Percentiles rank a stretch among this genome's conserved stretches.
Conservation (phyloP, 2,797 vertebrate genomes). For the Bovichtus diacanthus region DNA sequence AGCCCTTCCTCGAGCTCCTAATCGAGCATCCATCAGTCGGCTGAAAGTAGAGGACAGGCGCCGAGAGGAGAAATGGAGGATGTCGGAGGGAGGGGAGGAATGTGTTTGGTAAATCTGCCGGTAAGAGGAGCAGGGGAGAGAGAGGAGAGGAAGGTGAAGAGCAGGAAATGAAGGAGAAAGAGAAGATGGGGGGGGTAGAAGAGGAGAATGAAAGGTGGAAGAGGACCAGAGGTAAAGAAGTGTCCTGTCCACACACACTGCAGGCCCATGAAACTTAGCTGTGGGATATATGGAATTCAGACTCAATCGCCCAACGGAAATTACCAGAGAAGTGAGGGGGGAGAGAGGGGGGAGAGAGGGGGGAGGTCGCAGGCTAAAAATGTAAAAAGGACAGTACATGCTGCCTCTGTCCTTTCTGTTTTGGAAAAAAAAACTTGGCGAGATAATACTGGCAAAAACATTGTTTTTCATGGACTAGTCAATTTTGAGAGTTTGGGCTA, state of each 20-base stretch:
- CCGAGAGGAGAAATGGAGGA: conserved; percentile 38
- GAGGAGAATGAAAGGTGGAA: conserved; percentile 24
- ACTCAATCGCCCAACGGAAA: conserved; percentile 68
- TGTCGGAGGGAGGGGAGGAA: conserved; percentile 36
- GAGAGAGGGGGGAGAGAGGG: neutral
- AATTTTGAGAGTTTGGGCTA: too few species aligned
- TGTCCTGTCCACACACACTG: conserved; percentile 30
- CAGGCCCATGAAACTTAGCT: conserved; percentile 63
- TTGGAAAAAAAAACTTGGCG: too few species aligned
- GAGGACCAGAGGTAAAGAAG: conserved; percentile 1
- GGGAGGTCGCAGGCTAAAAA: conserved; percentile 24
- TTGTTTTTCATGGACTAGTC: too few species aligned
- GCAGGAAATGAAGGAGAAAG: conserved; percentile 44
- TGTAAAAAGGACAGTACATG: conserved; percentile 49
- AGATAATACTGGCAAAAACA: too few species aligned
- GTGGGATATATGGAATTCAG: conserved; percentile 74
- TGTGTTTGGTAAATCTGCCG: conserved; percentile 36
- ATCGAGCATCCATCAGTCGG: conserved; percentile 29
- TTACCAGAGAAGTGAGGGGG: conserved; percentile 45
- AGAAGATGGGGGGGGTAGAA: neutral
- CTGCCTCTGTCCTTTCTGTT: conserved; percentile 38
- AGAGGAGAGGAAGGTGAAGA: neutral
- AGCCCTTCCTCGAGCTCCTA: neutral
- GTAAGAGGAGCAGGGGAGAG: conserved; percentile 15
- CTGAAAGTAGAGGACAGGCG: conserved; percentile 24